Evolutionary conservation across 1,140 invertebrate genomes (phyloP), one percentile per base, ranked within the genome.

Genomic region (Calliopsis andreniformis): DNA sequence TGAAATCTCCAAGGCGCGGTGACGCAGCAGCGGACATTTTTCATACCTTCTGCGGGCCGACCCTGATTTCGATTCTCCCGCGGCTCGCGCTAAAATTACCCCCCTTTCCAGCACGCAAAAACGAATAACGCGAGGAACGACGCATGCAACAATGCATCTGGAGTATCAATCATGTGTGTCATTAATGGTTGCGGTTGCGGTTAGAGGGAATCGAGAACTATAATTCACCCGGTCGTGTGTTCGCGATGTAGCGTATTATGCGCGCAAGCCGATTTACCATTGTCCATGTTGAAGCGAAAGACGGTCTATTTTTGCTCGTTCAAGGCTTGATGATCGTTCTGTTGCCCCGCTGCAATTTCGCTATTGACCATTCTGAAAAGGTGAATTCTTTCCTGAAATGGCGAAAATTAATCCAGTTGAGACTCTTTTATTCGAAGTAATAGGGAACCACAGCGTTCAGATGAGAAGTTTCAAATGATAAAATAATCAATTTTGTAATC

Each of bases 91-190:
- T 23, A 55, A 66, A 66, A 73, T 73, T 45, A 55, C n/a, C 47
- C 53, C n/a, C 16, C 28, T 30, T n/a, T 30, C 16, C 10, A 28
- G 8, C 2, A 4, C 6, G 16, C 3, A 42, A 28, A 20, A 47
- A 58, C 42, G 42, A 20, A 23, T 12, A 68, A 68, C 25, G 10
- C 18, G 20, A 49, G 63, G 0, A 45, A 18, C 61, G 18, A 59
- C 16, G 42, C 23, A 42, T 58, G n/a, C 43, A 76, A 67, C 64
- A 55, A 47, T 67, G 51, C 28, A 58, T 68, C 72, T 47, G 20
- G 30, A n/a, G 64, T 67, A 76, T 76, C 76, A 67, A 81, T 82
- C 79, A 49, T 51, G 73, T 45, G 53, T 63, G 76, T 80, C 78
- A 61, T 55, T 70, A 80, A 81, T 42, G 68, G 35, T 73, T 51